These are phyloP conservation scores for Corythaeola cristata DNA, from an alignment of 2,113 vertebrate species.

Conservation along the genomic window DNA sequence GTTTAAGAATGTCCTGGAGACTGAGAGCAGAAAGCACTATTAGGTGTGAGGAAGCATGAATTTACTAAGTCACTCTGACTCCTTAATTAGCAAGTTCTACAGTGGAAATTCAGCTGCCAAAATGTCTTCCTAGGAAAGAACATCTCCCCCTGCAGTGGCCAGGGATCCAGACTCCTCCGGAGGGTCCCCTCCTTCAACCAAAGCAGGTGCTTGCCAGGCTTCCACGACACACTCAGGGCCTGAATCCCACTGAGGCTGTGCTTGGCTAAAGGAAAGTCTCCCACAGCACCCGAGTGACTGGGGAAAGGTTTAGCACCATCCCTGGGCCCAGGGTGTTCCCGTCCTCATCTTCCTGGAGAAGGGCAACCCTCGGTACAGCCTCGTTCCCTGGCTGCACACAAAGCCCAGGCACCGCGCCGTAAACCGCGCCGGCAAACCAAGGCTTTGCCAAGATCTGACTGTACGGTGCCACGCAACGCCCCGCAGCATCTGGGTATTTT, in stretches of 20 bases:
- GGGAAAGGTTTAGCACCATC: neutral
- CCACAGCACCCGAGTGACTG: accelerated
- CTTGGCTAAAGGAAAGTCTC: neutral
- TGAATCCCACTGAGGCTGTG: neutral
- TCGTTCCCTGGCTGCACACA: accelerated
- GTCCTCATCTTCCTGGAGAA: neutral
- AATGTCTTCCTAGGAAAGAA: neutral
- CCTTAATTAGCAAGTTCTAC: neutral
- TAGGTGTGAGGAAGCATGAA: neutral
- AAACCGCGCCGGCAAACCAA: neutral
- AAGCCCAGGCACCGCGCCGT: accelerated
- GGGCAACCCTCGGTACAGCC: accelerated
- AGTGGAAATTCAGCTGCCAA: neutral
- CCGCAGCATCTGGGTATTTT: accelerated
- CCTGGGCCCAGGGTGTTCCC: too few relatives aligned
- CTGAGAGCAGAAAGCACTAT: neutral
- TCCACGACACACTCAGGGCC: neutral
- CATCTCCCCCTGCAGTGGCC: neutral
- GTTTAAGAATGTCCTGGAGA: neutral
- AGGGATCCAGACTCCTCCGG: neutral
- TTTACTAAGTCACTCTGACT: neutral
- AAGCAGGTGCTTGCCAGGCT: neutral
- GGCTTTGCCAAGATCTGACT: accelerated
- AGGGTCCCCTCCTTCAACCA: neutral
- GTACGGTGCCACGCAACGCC: accelerated